Conservation (phyloP, 2,797 vertebrate genomes). For the Petrocephalus schoutedeni region DNA sequence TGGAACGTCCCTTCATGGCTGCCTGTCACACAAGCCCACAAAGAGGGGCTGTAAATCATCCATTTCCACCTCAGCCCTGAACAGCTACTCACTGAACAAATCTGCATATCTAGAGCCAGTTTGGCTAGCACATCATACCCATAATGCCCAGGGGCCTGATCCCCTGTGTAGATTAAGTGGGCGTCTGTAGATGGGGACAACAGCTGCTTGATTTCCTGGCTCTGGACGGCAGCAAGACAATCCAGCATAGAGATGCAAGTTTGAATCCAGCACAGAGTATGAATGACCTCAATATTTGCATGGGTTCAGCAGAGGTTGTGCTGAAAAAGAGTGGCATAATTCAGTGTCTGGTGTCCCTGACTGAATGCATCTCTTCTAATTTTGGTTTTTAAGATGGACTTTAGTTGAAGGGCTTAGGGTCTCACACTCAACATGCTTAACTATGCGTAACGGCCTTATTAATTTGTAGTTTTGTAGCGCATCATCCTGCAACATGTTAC, state of each 20-base stretch:
- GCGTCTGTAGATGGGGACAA: background rate
- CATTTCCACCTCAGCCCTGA: background rate
- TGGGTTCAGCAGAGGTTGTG: background rate
- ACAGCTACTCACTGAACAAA: background rate
- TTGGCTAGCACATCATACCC: background rate
- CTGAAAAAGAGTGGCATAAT: background rate
- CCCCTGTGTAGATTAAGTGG: background rate
- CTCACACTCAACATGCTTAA: background rate
- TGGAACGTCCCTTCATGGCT: background rate
- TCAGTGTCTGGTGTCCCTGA: background rate
- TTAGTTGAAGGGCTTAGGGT: background rate
- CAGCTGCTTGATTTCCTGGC: background rate
- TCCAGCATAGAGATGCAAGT: background rate
- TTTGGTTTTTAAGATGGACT: background rate
- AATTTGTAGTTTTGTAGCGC: background rate
- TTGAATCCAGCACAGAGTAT: background rate
- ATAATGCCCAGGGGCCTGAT: constrained; percentile 5
- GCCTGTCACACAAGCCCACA: background rate
- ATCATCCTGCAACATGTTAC: background rate
- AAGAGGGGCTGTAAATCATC: constrained; percentile 7
- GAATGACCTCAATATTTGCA: background rate
- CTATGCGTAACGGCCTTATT: background rate
- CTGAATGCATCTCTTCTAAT: background rate
- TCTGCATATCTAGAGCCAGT: background rate
- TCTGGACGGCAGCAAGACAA: background rate